Evolutionary conservation across 92 coral and sea anemone genomes (phyloP).

Genomic region (Galaxea fascicularis): DNA sequence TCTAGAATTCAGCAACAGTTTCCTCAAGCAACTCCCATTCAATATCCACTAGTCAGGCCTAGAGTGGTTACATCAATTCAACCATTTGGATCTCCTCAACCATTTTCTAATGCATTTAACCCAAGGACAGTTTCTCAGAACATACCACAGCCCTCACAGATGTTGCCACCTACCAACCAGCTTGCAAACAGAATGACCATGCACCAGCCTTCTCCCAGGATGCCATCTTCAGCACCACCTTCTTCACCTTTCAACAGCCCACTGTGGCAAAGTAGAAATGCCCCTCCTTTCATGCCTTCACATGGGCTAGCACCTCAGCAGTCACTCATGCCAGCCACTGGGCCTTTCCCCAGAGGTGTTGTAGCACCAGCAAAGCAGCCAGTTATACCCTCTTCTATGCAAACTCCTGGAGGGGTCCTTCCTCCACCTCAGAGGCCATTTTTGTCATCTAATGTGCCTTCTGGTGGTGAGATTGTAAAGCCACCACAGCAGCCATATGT

Average conservation of each 20-base stretch:
- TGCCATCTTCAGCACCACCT: neutral
- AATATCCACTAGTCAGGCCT: neutral
- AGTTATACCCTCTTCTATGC: neutral
- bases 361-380: neutral
- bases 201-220: conserved; percentile 14
- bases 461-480: neutral
- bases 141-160: neutral
- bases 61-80: conserved; percentile 17
- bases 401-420: neutral
- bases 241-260: conserved; percentile 16
- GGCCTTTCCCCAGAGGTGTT: neutral
- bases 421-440: neutral
- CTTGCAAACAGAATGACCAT: neutral
- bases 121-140: neutral
- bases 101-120: neutral
- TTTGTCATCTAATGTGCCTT: neutral
- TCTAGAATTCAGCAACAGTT: conserved; percentile 27
- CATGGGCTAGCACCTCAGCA: neutral
- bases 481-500: neutral
- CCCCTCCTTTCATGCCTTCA: neutral
- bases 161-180: neutral
- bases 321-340: neutral
- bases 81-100: neutral
- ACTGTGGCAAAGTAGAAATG: neutral
- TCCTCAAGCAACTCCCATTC: conserved; percentile 12